phyloP scores from a whole-genome alignment of 2,888 invertebrate species.

The Metacarcinus magister region DNA sequence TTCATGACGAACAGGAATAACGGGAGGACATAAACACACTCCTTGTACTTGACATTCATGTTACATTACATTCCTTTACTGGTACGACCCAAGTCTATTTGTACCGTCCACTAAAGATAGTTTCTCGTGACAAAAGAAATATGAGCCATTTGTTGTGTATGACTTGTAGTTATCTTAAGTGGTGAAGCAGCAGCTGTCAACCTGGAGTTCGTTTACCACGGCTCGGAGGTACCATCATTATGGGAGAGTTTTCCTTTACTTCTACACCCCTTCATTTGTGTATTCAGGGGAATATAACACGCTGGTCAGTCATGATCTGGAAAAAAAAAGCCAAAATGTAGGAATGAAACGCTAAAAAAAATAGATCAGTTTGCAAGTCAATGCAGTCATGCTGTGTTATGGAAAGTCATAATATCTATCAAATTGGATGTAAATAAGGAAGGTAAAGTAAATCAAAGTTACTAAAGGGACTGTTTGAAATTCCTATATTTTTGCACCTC shows the following conservation, averaged over 20 bases:
- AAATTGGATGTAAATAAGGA: too few species aligned
- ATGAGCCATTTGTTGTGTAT: not conserved
- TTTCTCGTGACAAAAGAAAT: not conserved
- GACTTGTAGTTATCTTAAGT: not conserved
- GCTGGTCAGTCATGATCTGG: too few species aligned
- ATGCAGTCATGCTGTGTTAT: too few species aligned
- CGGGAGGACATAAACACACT: not conserved
- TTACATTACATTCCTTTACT: not conserved
- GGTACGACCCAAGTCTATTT: not conserved
- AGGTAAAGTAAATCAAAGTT: too few species aligned
- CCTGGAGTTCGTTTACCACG: not conserved
- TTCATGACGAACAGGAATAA: not conserved
- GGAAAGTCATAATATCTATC: too few species aligned
- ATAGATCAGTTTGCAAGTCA: too few species aligned
- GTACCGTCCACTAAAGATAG: not conserved
- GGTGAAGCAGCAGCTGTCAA: not conserved
- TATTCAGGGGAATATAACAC: not conserved
- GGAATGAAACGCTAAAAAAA: too few species aligned
- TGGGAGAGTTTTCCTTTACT: not conserved
- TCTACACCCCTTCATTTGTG: not conserved
- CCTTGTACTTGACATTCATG: not conserved
- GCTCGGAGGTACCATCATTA: not conserved
- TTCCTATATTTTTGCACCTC: not conserved
- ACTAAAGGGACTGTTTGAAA: too few species aligned
- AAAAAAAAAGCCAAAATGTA: too few species aligned